Evolutionary conservation across 2,888 invertebrate species (phyloP).

Genomic region (Leptinotarsa juncta): DNA sequence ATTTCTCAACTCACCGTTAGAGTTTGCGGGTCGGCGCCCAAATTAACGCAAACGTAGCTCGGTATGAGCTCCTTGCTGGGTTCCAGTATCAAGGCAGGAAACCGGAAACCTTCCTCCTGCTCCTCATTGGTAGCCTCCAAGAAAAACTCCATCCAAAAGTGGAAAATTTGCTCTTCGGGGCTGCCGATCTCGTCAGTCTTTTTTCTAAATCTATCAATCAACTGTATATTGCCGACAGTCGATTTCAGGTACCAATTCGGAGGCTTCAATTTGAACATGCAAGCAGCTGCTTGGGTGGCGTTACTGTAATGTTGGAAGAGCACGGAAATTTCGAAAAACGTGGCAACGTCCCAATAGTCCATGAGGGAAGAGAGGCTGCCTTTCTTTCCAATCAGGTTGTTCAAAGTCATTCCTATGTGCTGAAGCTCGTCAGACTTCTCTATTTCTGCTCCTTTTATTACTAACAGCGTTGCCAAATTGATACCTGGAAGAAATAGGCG

Average conservation of each 20-base stretch:
- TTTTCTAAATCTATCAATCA: conserved; percentile 92
- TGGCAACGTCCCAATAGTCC: conserved; percentile 99
- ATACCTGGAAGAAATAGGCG: conserved; percentile 70
- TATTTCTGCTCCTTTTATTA: conserved; percentile 96
- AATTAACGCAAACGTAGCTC: conserved; percentile 94
- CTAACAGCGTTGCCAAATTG: conserved; percentile 95
- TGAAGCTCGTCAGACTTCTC: conserved; percentile 90
- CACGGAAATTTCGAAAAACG: conserved; percentile 98
- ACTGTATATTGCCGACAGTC: conserved; percentile 56
- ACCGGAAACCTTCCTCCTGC: conserved; percentile 84
- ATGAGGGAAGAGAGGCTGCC: conserved; percentile 92
- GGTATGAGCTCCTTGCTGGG: conserved; percentile 94
- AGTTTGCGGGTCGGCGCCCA: conserved; percentile 93
- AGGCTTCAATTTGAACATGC: conserved; percentile 91
- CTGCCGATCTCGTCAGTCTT: conserved; percentile 80
- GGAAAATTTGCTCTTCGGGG: conserved; percentile 87
- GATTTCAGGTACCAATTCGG: conserved; percentile 96
- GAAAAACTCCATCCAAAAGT: conserved; percentile 99
- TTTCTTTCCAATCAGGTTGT: conserved; percentile 97
- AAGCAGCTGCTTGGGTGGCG: conserved; percentile 89
- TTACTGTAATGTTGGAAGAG: conserved; percentile 96
- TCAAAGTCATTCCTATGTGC: conserved; percentile 93
- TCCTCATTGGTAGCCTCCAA: conserved; percentile 90
- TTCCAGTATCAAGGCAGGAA: conserved; percentile 92
- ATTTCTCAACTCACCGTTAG: conserved; percentile 77